Evolutionary conservation across 2,113 vertebrate genomes (phyloP), one percentile per base, ranked within the genome.

Genomic region (Trachemys scripta): DNA sequence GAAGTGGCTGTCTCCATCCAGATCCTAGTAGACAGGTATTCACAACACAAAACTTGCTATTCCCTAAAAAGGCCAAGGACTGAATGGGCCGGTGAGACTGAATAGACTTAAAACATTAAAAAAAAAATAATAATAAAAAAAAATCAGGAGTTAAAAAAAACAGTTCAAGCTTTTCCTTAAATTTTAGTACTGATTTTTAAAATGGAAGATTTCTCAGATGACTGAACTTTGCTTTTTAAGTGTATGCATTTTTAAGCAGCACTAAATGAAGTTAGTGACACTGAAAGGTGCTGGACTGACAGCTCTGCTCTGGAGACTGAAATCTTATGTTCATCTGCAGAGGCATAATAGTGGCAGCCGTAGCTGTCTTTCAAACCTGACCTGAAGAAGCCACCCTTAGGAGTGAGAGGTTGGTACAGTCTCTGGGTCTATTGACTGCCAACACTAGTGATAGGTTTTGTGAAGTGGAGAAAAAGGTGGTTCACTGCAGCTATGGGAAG

Each of bases 201-300:
- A 83, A 78, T 27, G 24, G 75, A 47, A 45, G 54, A 16, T 38
- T 92, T 97, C 84, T 96, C 88, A 59, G 75, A n/a, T 47, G 69
- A 84, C 89, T 93, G 89, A 92, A 56, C 87, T 96, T 96, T 84
- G 90, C 87, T 94, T 96, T 72, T 95, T 94, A 94, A 96, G 92
- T 87, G 95, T 95, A 72, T 20, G 62, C 85, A 65, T 95, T 95
- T 97, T 95, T 90, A 96, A 96, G 54, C 75, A 59, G 25, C 3
- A 1, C 42, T 85, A 84, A 94, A 90, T 76, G 89, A 96, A 95
- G 42, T 80, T 45, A 31, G 82, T 57, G 45, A 4, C 88, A 9
- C 89, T 59, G 75, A 76, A 91, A 91, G 85, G 81, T 80, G 16
- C 75, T 49, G n/a, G 53, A 31, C 85, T 95, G 93, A 90, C 87